A percentile compares a stretch with the other conserved stretches of the same genome.
These are phyloP conservation scores for Scatophagus argus DNA, from an alignment of 2,113 vertebrate genomes.

Conservation along the genomic window DNA sequence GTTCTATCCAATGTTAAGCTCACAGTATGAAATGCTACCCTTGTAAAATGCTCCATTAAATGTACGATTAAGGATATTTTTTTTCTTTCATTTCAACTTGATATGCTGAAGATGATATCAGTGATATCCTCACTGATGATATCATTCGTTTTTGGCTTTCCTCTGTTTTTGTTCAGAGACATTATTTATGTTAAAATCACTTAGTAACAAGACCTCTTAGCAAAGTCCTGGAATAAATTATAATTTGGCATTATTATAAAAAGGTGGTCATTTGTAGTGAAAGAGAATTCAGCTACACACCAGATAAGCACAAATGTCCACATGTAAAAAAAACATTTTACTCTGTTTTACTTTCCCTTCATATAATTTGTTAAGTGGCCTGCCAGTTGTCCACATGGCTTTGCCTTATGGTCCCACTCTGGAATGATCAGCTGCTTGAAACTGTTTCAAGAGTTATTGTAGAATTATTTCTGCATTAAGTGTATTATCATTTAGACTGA, in stretches of 20 bases:
- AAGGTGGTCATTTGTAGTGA: background rate
- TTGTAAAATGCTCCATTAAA: constrained; percentile 1
- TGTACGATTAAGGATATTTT: background rate
- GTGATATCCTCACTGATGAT: no score
- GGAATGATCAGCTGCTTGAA: background rate
- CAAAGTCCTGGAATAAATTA: background rate
- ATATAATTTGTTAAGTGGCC: background rate
- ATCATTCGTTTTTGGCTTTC: background rate
- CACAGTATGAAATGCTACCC: background rate
- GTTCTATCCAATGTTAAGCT: background rate
- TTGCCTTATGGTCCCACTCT: background rate
- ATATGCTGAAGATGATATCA: background rate
- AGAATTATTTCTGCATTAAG: background rate
- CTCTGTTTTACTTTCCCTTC: background rate
- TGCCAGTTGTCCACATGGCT: background rate
- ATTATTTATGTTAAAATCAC: background rate
- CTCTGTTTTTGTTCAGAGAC: background rate
- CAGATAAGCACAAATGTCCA: background rate
- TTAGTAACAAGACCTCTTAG: background rate
- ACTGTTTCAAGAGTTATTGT: background rate
- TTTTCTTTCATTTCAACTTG: no score
- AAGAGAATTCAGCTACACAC: background rate
- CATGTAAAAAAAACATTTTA: background rate
- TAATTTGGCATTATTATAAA: background rate
- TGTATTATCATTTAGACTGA: background rate